Base-by-base conservation (phyloP, 2,797 vertebrate genomes). In the Propithecus perrieri region DNA sequence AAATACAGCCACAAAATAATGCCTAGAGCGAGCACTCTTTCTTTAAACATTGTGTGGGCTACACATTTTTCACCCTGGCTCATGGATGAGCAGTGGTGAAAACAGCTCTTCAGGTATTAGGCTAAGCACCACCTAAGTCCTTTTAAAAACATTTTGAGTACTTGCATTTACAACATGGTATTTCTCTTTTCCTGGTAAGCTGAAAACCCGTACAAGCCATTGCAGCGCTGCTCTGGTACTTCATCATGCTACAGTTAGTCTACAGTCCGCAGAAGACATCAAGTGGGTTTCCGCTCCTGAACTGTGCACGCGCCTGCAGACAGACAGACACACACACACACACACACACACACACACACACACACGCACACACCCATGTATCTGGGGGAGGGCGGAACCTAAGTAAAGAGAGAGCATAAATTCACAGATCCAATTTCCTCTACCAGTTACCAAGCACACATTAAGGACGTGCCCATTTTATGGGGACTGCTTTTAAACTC, bases 1-100 rank as follows among this genome's bases (percentile, higher is more conserved):
- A 95, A 95, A 91, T 10, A 74, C 18, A 94, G 59, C 43, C 80
- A 67, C n/a, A 63, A 41, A 86, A 69, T 28, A 95, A 85, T 2
- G 24, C 28, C 72, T 53, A 74, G 53, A 74, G 18, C 80, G 53
- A 74, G 18, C 80, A 35, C 43, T 79, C 50, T 41, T 26, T 38
- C 81, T 69, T 89, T 81, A 87, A 90, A 79, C 38, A 22, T 10
- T 18, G 67, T 76, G 80, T 48, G 55, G 38, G 65, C 1, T 35
- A 67, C 57, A 67, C n/a, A 69, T 63, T 86, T 92, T 59, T 61
- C 61, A 81, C 18, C n/a, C 18, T 10, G 35, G 41, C 67, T 94
- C 30, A 7, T 30, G 22, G 48, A 30, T 11, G 14, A 26, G 71
- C 41, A 14, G 33, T 17, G 26, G 78, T 53, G 57, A 80, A 81